Evolutionary conservation across 2,888 invertebrate species (phyloP), one percentile per base, ranked within the genome.

Genomic region (Blera fallax): DNA sequence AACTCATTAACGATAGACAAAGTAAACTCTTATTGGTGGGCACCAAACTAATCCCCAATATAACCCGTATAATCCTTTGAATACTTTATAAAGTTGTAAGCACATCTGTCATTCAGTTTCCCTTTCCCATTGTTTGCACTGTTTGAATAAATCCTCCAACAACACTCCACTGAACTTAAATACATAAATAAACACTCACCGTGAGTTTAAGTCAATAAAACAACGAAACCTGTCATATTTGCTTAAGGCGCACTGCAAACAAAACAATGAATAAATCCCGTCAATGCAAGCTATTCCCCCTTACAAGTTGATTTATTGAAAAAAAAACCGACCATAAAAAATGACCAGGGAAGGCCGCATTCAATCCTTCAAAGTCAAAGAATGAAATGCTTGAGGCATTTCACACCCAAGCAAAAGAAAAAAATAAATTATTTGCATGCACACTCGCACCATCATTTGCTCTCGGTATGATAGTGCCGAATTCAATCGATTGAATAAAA

Each of bases 401-500:
- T 32, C 32, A 34, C 16, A 54, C 32, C 16, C 32, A 6, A 32
- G 34, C 1, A 29, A 29, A 5, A 7, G 24, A 24, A n/a, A 50
- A 18, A 32, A 34, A 32, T 18, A 32, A 56, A 56, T 34, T 29
- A 54, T 54, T 29, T 54, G 18, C 18, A 56, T 34, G 56, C 54
- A 56, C 29, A 56, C 32, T 16, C 56, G 0, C 18, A 8, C n/a
- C 16, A 34, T 5, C 14, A 8, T 11, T 50, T 11, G 16, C 2
- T 34, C 18, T 0, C 4, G 0, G 32, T 16, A 56, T 18, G 18
- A 32, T 32, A 10, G 27, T 50, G 24, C 50, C 50, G n/a, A 50
- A n/a, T 24, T 27, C 50, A 50, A n/a, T 56, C 32, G 29, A 56
- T 56, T 56, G 34, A 56, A 56, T 21, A 21, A 58, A 58, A 37